Conservation (phyloP, 2,888 invertebrate genomes). For the Eristalis pertinax region DNA sequence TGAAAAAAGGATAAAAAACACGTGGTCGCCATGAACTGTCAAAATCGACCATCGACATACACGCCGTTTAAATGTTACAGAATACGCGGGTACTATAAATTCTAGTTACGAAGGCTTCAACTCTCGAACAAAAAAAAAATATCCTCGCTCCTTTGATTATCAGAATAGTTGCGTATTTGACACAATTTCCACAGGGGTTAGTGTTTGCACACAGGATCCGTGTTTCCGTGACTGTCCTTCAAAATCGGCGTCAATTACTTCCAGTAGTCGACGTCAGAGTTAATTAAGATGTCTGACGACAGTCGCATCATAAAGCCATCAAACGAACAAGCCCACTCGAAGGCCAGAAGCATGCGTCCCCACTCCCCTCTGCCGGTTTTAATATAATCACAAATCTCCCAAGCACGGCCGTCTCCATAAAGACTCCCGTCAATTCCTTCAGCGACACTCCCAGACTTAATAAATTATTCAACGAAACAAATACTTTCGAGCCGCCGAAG, state of each 20-base stretch:
- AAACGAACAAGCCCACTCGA: neutral
- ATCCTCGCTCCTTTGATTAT: too few species aligned
- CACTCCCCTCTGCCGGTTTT: neutral
- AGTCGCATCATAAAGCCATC: neutral
- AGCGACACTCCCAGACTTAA: neutral
- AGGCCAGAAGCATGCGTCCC: neutral
- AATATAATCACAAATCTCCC: neutral
- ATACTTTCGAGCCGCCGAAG: neutral
- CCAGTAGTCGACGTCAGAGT: neutral
- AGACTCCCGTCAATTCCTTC: neutral
- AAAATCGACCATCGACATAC: too few species aligned
- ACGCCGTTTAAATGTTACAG: too few species aligned
- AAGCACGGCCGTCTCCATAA: neutral
- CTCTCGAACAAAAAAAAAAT: too few species aligned
- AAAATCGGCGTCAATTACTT: neutral
- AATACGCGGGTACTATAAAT: too few species aligned
- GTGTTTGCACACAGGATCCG: neutral
- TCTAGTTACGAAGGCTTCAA: too few species aligned
- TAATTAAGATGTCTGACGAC: neutral
- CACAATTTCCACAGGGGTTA: neutral
- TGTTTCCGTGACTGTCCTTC: neutral
- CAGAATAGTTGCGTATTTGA: too few species aligned
- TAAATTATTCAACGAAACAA: neutral
- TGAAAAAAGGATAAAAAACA: too few species aligned
- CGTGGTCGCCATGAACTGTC: too few species aligned